These are phyloP conservation scores for Saccopteryx bilineata DNA, from an alignment of 2,113 vertebrate genomes.

Conservation along the genomic window DNA sequence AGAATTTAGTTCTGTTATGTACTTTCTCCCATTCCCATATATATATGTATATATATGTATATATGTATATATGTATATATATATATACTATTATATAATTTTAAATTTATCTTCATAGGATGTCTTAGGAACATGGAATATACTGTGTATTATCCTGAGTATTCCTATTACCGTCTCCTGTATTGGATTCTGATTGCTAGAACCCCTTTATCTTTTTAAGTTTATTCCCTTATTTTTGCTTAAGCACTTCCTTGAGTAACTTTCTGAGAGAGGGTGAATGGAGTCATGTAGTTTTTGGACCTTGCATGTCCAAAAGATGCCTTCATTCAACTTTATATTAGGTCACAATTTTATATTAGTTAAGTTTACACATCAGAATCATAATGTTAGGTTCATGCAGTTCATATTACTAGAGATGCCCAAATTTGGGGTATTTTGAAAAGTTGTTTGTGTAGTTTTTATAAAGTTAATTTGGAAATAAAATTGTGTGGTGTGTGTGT, in stretches of 20 bases:
- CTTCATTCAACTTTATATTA: background rate
- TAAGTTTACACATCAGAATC: background rate
- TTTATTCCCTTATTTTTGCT: background rate
- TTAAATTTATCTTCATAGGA: background rate
- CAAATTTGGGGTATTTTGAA: background rate
- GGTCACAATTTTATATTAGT: background rate
- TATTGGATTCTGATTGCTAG: background rate
- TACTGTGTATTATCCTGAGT: background rate
- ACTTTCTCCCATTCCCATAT: background rate
- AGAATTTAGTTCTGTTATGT: background rate
- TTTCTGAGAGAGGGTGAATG: background rate
- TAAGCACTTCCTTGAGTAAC: background rate
- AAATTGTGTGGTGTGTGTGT: background rate
- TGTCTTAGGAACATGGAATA: background rate
- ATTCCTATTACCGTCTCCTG: background rate
- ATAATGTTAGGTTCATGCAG: background rate
- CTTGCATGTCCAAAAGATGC: background rate
- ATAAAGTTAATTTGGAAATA: background rate
- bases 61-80: too few relatives aligned
- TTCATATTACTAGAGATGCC: background rate
- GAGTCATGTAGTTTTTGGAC: background rate
- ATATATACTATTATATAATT: background rate
- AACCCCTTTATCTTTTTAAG: background rate
- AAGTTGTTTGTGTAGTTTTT: background rate
- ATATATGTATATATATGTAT: too few relatives aligned